These are phyloP conservation scores for Mormyrus lacerda DNA, from an alignment of 2,113 vertebrate genomes.

Conservation along the genomic window DNA sequence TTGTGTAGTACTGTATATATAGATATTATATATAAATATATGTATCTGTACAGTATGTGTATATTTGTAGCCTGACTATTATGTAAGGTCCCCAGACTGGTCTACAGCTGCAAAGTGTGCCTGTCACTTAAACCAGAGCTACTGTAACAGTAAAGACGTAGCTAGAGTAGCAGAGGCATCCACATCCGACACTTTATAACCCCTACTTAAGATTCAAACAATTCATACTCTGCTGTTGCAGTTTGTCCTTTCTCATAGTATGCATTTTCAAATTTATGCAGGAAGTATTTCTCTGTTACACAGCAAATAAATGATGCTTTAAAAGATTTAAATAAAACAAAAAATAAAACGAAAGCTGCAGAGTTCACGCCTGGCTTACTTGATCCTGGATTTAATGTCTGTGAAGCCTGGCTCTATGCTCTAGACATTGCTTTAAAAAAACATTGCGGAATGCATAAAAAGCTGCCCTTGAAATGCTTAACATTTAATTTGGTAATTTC, in stretches of 20 bases:
- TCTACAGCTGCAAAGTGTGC: not conserved
- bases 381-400: not conserved
- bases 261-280: not conserved
- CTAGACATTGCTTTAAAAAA: not conserved
- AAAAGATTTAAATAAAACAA: not conserved
- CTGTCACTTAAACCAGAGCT: not conserved
- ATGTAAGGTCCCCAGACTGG: not conserved
- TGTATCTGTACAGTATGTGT: not conserved
- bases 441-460: not conserved
- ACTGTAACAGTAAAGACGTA: not conserved
- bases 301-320: not conserved
- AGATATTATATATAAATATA: not conserved
- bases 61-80: not conserved
- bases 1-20: not conserved
- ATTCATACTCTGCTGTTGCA: not conserved
- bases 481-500: not conserved
- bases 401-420: not conserved
- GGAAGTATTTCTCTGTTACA: not conserved
- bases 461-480: not conserved
- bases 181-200: not conserved
- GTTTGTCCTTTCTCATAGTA: not conserved
- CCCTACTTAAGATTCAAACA: not conserved
- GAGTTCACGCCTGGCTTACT: not conserved
- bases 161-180: not conserved
- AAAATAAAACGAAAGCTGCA: not conserved